phyloP scores from a whole-genome alignment of 2,113 vertebrate species.

The Gallinago media region DNA sequence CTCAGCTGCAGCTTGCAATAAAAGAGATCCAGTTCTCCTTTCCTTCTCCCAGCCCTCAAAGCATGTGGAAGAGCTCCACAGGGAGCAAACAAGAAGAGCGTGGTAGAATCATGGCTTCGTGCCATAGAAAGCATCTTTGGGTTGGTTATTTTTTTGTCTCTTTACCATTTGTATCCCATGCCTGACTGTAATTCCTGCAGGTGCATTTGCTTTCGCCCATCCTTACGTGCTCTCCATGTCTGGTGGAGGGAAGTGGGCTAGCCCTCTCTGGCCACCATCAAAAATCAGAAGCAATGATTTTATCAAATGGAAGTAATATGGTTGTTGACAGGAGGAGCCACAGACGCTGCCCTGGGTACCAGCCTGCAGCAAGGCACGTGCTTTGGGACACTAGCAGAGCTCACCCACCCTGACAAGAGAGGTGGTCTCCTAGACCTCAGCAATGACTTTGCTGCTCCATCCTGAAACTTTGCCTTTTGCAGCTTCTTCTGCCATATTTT shows the following conservation, averaged over 20 bases:
- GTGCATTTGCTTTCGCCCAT: neutral
- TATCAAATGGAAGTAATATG: neutral
- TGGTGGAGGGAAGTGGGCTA: neutral
- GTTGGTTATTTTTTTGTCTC: neutral
- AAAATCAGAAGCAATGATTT: neutral
- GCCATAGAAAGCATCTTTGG: neutral
- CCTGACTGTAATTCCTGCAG: neutral
- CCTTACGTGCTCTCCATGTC: accelerated
- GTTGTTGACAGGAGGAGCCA: neutral
- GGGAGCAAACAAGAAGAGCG: neutral
- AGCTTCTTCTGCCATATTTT: neutral
- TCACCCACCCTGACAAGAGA: neutral
- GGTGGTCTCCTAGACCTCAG: neutral
- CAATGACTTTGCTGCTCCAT: neutral
- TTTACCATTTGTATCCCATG: neutral
- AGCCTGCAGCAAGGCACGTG: accelerated
- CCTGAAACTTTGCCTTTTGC: neutral
- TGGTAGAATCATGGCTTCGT: neutral
- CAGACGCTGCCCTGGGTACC: neutral
- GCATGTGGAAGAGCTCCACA: neutral
- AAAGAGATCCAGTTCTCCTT: neutral
- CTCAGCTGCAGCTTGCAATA: neutral
- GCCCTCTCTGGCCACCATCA: neutral
- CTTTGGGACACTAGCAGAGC: neutral
- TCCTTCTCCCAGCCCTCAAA: neutral